Evolutionary conservation across 92 coral and sea anemone species (phyloP), one percentile per base, ranked within the genome.

Genomic region (Virgularia gustaviana): DNA sequence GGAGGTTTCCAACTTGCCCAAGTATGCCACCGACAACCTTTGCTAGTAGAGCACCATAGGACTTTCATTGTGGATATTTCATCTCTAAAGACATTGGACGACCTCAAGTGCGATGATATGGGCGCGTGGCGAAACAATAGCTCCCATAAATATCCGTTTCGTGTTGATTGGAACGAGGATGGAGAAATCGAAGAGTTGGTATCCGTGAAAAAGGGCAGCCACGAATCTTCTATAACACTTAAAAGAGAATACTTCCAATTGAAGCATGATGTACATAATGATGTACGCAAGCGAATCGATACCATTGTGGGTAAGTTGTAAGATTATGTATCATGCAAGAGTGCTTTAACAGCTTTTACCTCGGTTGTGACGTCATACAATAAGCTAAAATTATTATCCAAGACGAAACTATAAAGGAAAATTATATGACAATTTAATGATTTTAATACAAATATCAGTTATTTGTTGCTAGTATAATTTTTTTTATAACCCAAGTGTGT

Each of bases 1-100:
- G 61, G 30, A 47, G 39, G 42, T 0, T 70, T 70, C 6, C 41
- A 36, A 32, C 36, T 49, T 16, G 47, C 63, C 9, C 18, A 29
- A 18, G 76, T 51, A 9, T 70, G 76, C 25, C 63, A 27, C 61
- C 61, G 76, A 70, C 76, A 70, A 51, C 64, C 64, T 36, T 57
- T 28, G 7, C 59, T 33, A 55, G 62, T 55, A 4, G 35, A 55
- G 25, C 62, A 55, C 35, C 62, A 55, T 19, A 15, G 62, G 31
- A 55, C 62, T 25, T 55, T 55, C 31, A 27, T 55, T 27, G 62
- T 55, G 31, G 62, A 70, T 62, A 22, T 70, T 35, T 38, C 52
- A 51, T 68, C 61, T 3, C 33, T 68, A 12, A 65, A 65, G 44
- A 22, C 73, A 9, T 22, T 32, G 13, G 47, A 51, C 2, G 73